phyloP scores from a whole-genome alignment of 1,140 invertebrate genomes.

The Drosophila quadrilineata region DNA sequence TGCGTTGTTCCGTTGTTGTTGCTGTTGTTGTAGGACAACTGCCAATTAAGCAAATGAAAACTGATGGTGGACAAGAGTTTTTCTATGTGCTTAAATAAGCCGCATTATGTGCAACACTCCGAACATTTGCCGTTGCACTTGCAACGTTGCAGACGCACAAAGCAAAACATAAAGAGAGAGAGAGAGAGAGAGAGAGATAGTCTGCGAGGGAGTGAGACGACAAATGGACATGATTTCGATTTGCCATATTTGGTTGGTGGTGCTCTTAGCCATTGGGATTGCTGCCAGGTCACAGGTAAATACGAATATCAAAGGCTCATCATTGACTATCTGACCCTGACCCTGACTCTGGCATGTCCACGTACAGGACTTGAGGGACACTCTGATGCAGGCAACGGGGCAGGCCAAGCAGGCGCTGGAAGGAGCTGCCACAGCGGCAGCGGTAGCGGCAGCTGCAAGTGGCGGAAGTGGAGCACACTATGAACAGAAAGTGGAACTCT shows the following conservation, averaged over 20 bases:
- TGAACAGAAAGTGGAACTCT: conserved; percentile 44
- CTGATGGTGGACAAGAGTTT: background rate
- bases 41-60: conserved; percentile 20
- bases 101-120: background rate
- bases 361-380: too few species aligned
- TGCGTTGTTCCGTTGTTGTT: background rate
- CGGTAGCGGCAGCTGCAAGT: too few species aligned
- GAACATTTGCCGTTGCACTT: background rate
- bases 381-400: conserved; percentile 39
- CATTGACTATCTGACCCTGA: too few species aligned
- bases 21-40: background rate
- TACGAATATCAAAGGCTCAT: too few species aligned
- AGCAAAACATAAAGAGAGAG: too few species aligned
- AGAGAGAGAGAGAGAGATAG: too few species aligned
- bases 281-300: conserved; percentile 17
- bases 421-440: conserved; percentile 47
- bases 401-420: conserved; percentile 55
- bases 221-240: conserved; percentile 7
- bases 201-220: too few species aligned
- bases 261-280: background rate
- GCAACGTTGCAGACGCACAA: too few species aligned
- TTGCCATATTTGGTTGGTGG: background rate
- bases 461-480: too few species aligned
- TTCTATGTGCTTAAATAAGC: conserved; percentile 31
- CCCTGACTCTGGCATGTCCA: conserved; percentile 32